Evolutionary conservation across 2,888 invertebrate species (phyloP).

Genomic region (Ennomos erosarius): DNA sequence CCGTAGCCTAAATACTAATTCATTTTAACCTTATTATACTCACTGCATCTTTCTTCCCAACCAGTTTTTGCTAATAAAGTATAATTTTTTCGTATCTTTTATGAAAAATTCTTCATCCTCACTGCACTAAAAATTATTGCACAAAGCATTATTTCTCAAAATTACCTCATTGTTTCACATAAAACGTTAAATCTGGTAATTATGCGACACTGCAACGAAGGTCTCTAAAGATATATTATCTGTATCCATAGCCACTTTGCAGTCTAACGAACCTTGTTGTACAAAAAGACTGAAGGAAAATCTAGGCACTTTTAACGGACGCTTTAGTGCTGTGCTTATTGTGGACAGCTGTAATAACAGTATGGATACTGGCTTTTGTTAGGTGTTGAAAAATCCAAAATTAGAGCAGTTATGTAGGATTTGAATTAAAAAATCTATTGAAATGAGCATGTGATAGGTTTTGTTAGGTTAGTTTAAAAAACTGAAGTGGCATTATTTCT

Average conservation of each 20-base stretch:
- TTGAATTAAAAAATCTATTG: too few species aligned
- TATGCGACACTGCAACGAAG: constrained; percentile 7
- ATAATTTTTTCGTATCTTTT: too few species aligned
- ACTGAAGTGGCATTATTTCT: too few species aligned
- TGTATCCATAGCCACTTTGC: constrained; percentile 19
- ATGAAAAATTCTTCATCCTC: too few species aligned
- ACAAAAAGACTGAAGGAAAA: constrained; percentile 19
- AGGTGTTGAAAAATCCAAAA: too few species aligned
- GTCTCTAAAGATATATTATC: constrained; percentile 23
- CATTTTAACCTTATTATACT: too few species aligned
- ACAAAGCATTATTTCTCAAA: constrained; percentile 1
- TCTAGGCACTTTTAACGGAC: constrained; percentile 18
- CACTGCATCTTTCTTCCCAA: too few species aligned
- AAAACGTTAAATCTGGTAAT: constrained; percentile 2
- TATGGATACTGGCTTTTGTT: constrained; percentile 7
- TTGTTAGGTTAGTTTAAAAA: too few species aligned
- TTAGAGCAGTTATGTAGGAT: too few species aligned
- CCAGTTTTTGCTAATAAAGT: too few species aligned
- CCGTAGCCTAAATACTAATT: too few species aligned
- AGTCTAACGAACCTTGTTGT: constrained; percentile 25
- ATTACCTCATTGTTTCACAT: constrained; percentile 1
- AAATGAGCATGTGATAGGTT: too few species aligned
- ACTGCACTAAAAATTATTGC: constrained; percentile 1
- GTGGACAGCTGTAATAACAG: not conserved
- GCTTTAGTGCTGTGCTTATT: constrained; percentile 19